A percentile compares a stretch with the other conserved stretches of the same genome.
These are phyloP conservation scores for Tragelaphus strepsiceros DNA, from an alignment of 2,113 vertebrate species.

Conservation along the genomic window DNA sequence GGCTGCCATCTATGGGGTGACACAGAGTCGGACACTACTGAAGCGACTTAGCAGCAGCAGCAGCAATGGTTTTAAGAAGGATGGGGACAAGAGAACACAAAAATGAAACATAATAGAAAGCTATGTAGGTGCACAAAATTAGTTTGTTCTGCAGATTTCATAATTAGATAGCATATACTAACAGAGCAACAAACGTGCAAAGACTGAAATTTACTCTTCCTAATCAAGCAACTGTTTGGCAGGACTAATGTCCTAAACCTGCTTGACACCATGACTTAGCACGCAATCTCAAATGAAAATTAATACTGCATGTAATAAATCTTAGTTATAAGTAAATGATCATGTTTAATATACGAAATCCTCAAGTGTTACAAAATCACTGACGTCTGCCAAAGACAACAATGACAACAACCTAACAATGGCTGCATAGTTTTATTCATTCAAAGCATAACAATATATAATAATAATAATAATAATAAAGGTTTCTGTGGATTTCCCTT, in stretches of 20 bases:
- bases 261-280: conserved; percentile 31
- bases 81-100: conserved; percentile 7
- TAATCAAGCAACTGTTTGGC: conserved; percentile 67
- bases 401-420: neutral
- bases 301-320: conserved; percentile 21
- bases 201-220: conserved; percentile 62
- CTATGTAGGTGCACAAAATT: neutral
- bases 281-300: conserved; percentile 58
- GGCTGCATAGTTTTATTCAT: conserved; percentile 50
- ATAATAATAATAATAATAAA: conserved; percentile 41
- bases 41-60: no score
- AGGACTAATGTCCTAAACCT: conserved; percentile 61
- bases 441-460: conserved; percentile 42
- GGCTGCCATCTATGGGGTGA: no score
- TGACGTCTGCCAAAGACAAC: neutral
- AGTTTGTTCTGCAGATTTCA: conserved; percentile 53
- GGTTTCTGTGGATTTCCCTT: conserved; percentile 67
- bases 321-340: neutral
- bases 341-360: neutral
- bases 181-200: conserved; percentile 42
- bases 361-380: conserved; percentile 20
- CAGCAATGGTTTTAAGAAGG: conserved; percentile 2
- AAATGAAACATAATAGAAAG: conserved; percentile 11
- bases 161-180: conserved; percentile 50
- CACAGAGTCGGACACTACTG: no score